Base-by-base conservation (phyloP, 2,113 vertebrate species). In the Collichthys lucidus region DNA sequence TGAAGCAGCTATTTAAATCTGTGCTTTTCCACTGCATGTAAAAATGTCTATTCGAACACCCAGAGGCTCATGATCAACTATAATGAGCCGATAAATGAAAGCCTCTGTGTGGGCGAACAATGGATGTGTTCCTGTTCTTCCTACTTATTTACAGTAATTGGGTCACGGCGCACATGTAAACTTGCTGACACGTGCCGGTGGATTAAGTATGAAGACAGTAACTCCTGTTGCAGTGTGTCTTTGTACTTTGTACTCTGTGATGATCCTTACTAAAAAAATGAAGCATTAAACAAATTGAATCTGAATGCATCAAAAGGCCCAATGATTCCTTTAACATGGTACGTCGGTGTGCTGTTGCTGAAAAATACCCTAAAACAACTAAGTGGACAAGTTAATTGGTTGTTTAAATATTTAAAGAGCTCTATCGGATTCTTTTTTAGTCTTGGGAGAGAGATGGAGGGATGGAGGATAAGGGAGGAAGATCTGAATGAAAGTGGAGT, bases 401-500 rank as follows among this genome's bases (percentile, higher is more conserved):
- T 10, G 11, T 31, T 59, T 47, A 44, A 60, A 47, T n/a, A 31
- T n/a, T 31, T n/a, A 55, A 10, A 4, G 2, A 12, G 66, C 12
- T 50, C 29, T 35, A 17, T 44, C 46, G 16, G 9, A 55, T 56
- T 76, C 5, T 60, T 22, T 66, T 26, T 11, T 11, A 15, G 29
- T 17, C 19, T 4, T 20, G 49, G 10, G n/a, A 79, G 22, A 70
- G 22, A 35, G 60, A 61, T 8, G 4, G 56, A 76, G 63, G 10
- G 29, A 57, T 70, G 52, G 31, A 64, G 10, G 47, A 57, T 59
- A 47, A 55, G 5, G 35, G 4, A 24, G 10, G 12, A 4, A 46
- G 10, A 49, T 42, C 53, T 64, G 49, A 83, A 72, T 31, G 46
- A 70, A 83, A 66, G 61, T 3, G 26, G 26, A 56, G 31, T 19